Evolutionary conservation across 1,140 invertebrate genomes (phyloP), one percentile per base, ranked within the genome.

Genomic region (Anadara kagoshimensis): DNA sequence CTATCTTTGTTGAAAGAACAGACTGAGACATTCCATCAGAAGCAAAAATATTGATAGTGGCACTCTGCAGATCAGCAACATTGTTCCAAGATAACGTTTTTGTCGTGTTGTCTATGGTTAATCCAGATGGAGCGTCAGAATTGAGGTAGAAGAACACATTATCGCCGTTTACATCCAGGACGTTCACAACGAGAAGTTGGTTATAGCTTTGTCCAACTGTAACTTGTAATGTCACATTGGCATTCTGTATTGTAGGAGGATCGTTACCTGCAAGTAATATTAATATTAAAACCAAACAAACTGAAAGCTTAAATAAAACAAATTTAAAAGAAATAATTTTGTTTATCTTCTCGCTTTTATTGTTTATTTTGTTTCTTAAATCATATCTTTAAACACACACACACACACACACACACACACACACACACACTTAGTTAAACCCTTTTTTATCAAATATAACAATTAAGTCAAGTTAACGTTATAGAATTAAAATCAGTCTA

Each of bases 11-110:
- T 57, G 66, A 65, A 69, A 72, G 78, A n/a, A 77, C 5, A 11
- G 78, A 72, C 1, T 51, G 41, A 7, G 73, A 70, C n/a, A 18
- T 71, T 5, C 78, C 78, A 61, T 82, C 80, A 14, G 77, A 77
- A 24, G 74, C 64, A 1, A 47, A 72, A 2, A 82, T 36, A 0
- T 24, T n/a, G 7, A 81, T 57, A 10, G 47, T 26, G 2, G 43
- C 58, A 12, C 36, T 63, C 0, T n/a, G 51, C 5, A 58, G 24
- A 61, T 69, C 67, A 5, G 77, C 65, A 11, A 79, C 67, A 29
- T 58, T 41, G 8, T 14, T 43, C 54, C 76, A 74, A 0, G 68
- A 68, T 4, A 78, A 44, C 16, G 56, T 2, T 7, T 59, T 58
- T 5, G 74, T 77, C 5, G 18, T 18, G 41, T 62, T 63, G 36